Percentiles rank a stretch among this genome's conserved stretches.
Conservation (phyloP, 2,797 vertebrate genomes). For the Fistularia tabacaria region DNA sequence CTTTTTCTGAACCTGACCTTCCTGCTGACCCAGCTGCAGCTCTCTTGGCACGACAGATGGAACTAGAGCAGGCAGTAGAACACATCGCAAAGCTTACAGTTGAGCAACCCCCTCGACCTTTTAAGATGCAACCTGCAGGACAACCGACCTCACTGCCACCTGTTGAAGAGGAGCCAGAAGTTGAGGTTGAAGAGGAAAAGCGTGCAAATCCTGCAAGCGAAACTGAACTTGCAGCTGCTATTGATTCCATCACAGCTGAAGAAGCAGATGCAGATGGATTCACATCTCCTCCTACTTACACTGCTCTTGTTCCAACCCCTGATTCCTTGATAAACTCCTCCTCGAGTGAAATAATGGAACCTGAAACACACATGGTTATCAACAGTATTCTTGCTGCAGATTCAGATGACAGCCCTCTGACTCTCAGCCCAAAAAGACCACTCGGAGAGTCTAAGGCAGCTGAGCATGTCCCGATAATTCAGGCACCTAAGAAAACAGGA, state of each 20-base stretch:
- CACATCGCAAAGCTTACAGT: constrained; percentile 93
- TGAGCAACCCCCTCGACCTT: constrained; percentile 73
- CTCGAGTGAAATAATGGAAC: constrained; percentile 81
- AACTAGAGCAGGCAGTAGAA: constrained; percentile 94
- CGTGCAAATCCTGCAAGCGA: constrained; percentile 90
- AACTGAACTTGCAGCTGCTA: constrained; percentile 95
- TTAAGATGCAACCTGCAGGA: constrained; percentile 79
- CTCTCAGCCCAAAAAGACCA: constrained; percentile 47
- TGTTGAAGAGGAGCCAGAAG: constrained; percentile 62
- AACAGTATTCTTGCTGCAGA: constrained; percentile 77
- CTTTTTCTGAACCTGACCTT: constrained; percentile 70
- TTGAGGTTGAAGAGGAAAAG: constrained; percentile 84
- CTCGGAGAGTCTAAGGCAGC: constrained; percentile 70
- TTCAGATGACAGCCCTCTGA: constrained; percentile 53
- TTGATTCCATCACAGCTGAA: constrained; percentile 93
- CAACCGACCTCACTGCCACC: constrained; percentile 68
- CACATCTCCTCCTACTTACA: constrained; percentile 81
- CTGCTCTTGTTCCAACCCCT: constrained; percentile 71
- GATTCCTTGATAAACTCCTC: constrained; percentile 73
- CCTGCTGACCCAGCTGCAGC: constrained; percentile 78
- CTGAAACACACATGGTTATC: constrained; percentile 80
- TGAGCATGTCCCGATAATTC: constrained; percentile 55
- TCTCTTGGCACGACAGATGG: constrained; percentile 87
- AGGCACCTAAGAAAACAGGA: constrained; percentile 78
- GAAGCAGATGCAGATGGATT: constrained; percentile 87